Conservation (phyloP, 2,888 invertebrate species). For the Perizoma flavofasciatum region DNA sequence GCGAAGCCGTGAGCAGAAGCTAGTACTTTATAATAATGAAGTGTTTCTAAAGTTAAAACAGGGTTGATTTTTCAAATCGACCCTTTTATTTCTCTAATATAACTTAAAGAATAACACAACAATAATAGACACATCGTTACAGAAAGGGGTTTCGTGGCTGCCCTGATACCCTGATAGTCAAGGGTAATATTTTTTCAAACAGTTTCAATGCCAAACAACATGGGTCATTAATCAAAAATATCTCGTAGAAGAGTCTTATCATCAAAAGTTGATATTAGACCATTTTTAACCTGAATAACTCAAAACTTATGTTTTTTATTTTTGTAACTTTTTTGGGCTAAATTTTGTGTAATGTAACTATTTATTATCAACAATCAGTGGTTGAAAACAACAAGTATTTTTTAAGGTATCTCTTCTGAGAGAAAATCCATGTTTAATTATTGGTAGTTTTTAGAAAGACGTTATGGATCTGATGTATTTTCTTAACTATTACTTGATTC, state of each 20-base stretch:
- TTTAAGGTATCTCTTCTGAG: too few species aligned
- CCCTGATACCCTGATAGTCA: slow-evolving; percentile 16
- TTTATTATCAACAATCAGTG: too few species aligned
- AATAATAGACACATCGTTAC: slow-evolving; percentile 20
- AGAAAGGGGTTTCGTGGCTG: slow-evolving; percentile 12
- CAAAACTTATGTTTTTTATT: too few species aligned
- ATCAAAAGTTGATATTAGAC: too few species aligned
- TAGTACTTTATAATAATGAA: slow-evolving; percentile 25
- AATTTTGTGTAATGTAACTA: too few species aligned
- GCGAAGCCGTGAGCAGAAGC: too few species aligned
- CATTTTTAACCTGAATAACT: too few species aligned
- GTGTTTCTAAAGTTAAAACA: slow-evolving; percentile 22
- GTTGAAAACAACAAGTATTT: too few species aligned
- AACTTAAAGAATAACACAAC: too few species aligned
- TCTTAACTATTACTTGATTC: slow-evolving; percentile 13
- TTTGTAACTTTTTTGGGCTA: too few species aligned
- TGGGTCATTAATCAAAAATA: slow-evolving; percentile 2
- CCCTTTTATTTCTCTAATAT: slow-evolving; percentile 16
- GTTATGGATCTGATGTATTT: slow-evolving; percentile 3
- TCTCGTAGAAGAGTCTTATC: neutral
- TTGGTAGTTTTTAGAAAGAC: neutral
- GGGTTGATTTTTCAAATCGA: slow-evolving; percentile 20
- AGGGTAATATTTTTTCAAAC: slow-evolving; percentile 15
- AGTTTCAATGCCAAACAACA: slow-evolving; percentile 1
- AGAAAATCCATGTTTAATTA: neutral